Base-by-base conservation (phyloP, 2,888 invertebrate species). In the Coelinius sp. region DNA sequence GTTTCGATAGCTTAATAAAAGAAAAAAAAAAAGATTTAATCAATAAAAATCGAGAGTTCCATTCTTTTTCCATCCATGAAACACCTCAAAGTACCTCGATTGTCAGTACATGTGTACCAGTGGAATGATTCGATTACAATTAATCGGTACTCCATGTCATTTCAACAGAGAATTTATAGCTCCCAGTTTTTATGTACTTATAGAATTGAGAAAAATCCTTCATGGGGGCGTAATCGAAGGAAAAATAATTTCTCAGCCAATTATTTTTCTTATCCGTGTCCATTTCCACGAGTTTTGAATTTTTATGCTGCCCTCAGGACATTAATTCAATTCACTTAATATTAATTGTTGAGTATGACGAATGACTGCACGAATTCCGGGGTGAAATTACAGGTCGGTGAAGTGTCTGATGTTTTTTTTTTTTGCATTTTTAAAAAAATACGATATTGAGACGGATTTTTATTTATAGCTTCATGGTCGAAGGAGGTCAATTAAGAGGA, bases 201-300 rank as follows among this genome's bases (percentile, higher is more conserved):
- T 49, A n/a, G 56, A 24, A 46, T 17, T 35, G 49, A 49, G n/a
- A 49, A 35, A 62, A 22, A 49, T 62, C n/a, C 41, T 44, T 10
- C 12, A 25, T 24, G 69, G 20, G n/a, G 65, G 53, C 25, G 46
- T 56, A 65, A 70, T 41, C 56, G 65, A 65, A 53, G 53, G 56
- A 53, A 27, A 24, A 65, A 44, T n/a, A 41, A 24, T 70, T 70
- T 70, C 56, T 56, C 65, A 56, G 24, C 65, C 70, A 70, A 70
- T 70, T 70, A 70, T 64, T 22, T 59, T 44, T 52, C 35, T 17
- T 22, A 44, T 25, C 44, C 22, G 44, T 44, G 41, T 41, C 41
- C 20, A 49, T 63, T 49, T 63, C 69, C 12, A 25, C 44, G 53
- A 2, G 46, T 31, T 31, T 12, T n/a, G 27, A 52, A 44, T 49